A percentile compares a stretch with the other conserved stretches of the same genome.
phyloP scores from a whole-genome alignment of 2,797 vertebrate genomes.

The Artibeus lituratus region DNA sequence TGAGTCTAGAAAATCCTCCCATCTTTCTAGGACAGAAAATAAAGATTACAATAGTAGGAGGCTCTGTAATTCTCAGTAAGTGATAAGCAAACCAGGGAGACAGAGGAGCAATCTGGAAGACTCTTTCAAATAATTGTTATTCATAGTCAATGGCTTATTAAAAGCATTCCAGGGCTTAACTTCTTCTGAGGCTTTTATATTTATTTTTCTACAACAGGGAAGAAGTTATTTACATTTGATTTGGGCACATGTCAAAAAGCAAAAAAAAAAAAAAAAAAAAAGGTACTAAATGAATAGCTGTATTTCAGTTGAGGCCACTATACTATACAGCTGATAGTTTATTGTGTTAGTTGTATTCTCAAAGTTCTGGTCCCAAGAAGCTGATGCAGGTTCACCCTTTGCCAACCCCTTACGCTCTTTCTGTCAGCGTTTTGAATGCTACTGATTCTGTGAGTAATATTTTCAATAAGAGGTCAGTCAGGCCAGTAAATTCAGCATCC shows the following conservation, averaged over 20 bases:
- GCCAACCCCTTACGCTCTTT: neutral
- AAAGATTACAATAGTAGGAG: neutral
- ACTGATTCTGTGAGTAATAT: slow-evolving; percentile 47
- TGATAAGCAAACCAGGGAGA: neutral
- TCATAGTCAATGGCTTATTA: neutral
- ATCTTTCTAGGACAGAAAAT: neutral
- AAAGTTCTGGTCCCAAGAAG: slow-evolving; percentile 1
- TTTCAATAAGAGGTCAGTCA: slow-evolving; percentile 37
- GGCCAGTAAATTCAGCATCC: neutral
- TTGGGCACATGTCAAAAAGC: neutral
- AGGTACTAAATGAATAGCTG: slow-evolving; percentile 16
- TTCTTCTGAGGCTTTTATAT: neutral
- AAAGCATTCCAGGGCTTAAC: neutral
- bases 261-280: neutral
- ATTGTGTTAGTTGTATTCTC: neutral
- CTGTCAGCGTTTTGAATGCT: slow-evolving; percentile 48
- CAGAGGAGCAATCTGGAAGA: neutral
- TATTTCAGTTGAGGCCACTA: slow-evolving; percentile 16
- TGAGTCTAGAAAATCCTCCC: neutral
- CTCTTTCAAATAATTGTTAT: neutral
- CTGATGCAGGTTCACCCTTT: neutral
- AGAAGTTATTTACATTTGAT: slow-evolving; percentile 3
- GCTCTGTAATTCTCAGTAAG: neutral
- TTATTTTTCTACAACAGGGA: neutral
- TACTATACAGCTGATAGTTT: neutral